Evolutionary conservation across 2,888 invertebrate genomes (phyloP).

Genomic region (Margaritifera margaritifera): DNA sequence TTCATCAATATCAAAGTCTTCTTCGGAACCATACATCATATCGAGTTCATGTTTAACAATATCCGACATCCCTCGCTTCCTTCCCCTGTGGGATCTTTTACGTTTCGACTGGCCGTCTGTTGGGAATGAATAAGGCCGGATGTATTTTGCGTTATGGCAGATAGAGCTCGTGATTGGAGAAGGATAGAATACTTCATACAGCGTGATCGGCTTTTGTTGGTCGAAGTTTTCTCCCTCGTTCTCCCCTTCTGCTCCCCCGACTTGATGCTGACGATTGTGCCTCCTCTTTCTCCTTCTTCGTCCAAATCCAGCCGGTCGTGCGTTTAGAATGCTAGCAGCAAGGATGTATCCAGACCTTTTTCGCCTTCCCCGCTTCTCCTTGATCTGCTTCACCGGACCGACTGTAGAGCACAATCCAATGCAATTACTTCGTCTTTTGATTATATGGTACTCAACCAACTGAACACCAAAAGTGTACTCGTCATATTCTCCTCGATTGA

Average conservation of each 20-base stretch:
- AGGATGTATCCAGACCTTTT: slow-evolving; percentile 31
- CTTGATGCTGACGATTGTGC: not conserved
- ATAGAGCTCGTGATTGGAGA: slow-evolving; percentile 39
- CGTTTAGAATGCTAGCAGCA: slow-evolving; percentile 21
- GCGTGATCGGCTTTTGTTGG: slow-evolving; percentile 20
- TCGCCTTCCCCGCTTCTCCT: slow-evolving; percentile 12
- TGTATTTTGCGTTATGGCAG: slow-evolving; percentile 41
- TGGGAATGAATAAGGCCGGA: slow-evolving; percentile 11
- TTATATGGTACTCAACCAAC: slow-evolving; percentile 38
- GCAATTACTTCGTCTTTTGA: slow-evolving; percentile 31
- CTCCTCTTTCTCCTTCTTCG: slow-evolving; percentile 3
- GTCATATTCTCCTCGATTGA: slow-evolving; percentile 14
- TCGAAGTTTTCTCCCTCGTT: not conserved
- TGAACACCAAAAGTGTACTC: slow-evolving; percentile 34
- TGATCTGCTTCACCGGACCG: slow-evolving; percentile 18
- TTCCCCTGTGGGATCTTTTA: slow-evolving; percentile 1
- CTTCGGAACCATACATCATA: slow-evolving; percentile 3
- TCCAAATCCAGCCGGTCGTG: slow-evolving; percentile 4
- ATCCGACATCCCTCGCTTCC: not conserved
- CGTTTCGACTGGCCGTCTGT: slow-evolving; percentile 9
- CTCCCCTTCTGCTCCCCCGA: slow-evolving; percentile 1
- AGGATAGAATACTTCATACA: slow-evolving; percentile 41
- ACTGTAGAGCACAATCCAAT: slow-evolving; percentile 24
- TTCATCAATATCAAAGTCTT: slow-evolving; percentile 7
- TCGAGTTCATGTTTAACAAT: too few relatives aligned